phyloP scores from a whole-genome alignment of 2,888 invertebrate genomes.

The Drosophila hawaiiensis region DNA sequence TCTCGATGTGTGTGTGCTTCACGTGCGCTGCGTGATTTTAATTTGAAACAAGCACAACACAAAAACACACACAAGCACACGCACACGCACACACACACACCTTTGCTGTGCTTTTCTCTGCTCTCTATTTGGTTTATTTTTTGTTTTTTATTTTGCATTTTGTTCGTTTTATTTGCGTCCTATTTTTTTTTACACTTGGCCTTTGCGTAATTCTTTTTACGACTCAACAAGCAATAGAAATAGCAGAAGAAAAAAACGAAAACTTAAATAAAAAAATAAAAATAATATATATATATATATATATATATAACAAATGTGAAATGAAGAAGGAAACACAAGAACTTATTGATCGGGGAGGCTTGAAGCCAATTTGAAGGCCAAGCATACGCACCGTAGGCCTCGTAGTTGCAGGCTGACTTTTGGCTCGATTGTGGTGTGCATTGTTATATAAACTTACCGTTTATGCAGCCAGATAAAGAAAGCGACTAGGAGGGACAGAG shows the following conservation, averaged over 20 bases:
- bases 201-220: constrained; percentile 78
- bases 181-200: constrained; percentile 57
- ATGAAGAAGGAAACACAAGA: constrained; percentile 57
- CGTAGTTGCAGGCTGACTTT: constrained; percentile 3
- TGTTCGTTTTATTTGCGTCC: constrained; percentile 71
- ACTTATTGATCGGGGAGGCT: constrained; percentile 69
- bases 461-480: constrained; percentile 34
- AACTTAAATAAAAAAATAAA: constrained; percentile 23
- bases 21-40: constrained; percentile 78
- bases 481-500: background rate
- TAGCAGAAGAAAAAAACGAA: constrained; percentile 28
- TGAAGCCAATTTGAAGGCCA: constrained; percentile 75
- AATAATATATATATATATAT: background rate
- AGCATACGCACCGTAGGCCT: constrained; percentile 69
- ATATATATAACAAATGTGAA: constrained; percentile 21
- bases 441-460: constrained; percentile 66
- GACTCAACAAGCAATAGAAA: constrained; percentile 75
- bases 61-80: constrained; percentile 3
- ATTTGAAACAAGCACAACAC: constrained; percentile 72
- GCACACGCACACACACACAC: constrained; percentile 31
- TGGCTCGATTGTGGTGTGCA: constrained; percentile 19
- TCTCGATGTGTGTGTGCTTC: constrained; percentile 44
- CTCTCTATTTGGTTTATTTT: constrained; percentile 9
- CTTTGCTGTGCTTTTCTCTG: constrained; percentile 19
- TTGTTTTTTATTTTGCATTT: constrained; percentile 42